These are phyloP conservation scores for Pipra filicauda DNA, from an alignment of 2,113 vertebrate species.

Conservation along the genomic window DNA sequence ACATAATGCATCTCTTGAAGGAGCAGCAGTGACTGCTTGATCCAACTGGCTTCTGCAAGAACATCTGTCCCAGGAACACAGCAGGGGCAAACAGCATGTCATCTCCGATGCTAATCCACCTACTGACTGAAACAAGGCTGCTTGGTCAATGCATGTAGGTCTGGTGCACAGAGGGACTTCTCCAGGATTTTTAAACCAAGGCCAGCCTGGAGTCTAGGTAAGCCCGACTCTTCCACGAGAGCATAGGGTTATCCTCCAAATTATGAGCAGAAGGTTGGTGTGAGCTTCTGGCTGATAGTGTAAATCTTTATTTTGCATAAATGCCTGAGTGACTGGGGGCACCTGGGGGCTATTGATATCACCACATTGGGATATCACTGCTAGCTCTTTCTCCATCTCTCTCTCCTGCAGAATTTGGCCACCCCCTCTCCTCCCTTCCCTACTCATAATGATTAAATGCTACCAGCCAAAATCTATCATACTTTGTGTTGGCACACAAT, in stretches of 20 bases:
- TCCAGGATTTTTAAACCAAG: neutral
- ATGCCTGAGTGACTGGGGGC: neutral
- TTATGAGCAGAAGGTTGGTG: neutral
- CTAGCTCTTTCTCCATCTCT: neutral
- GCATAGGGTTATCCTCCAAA: neutral
- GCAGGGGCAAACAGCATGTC: fast-evolving
- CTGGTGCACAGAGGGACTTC: neutral
- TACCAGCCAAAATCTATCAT: neutral
- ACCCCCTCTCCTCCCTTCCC: neutral
- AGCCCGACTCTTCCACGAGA: neutral
- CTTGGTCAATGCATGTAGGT: fast-evolving
- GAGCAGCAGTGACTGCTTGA: neutral
- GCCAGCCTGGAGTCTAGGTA: neutral
- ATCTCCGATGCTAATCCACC: neutral
- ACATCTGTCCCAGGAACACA: neutral
- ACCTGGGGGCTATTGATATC: neutral
- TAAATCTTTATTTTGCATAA: neutral
- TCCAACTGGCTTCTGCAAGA: neutral
- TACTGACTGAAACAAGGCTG: neutral
- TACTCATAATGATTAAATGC: neutral
- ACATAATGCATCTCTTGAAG: neutral
- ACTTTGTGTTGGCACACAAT: neutral
- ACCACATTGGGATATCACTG: neutral
- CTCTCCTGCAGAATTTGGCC: neutral
- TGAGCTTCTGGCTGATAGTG: neutral